These are phyloP conservation scores for Trissolcus brochymenae DNA, from an alignment of 2,888 invertebrate species.

Conservation along the genomic window DNA sequence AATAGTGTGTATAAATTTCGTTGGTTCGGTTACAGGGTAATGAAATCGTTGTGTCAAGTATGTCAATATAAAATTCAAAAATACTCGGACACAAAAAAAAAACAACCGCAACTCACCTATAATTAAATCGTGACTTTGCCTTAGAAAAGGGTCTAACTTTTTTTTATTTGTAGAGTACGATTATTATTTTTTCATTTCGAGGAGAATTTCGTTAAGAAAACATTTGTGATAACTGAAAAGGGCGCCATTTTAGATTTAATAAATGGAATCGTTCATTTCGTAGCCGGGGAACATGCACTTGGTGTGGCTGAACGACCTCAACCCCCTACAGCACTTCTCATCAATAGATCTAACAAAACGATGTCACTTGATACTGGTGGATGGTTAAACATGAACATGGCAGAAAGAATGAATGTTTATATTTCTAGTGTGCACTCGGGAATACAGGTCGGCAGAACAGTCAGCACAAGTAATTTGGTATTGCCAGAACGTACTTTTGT, in stretches of 20 bases:
- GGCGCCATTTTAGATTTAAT: conserved; percentile 33
- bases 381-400: conserved; percentile 61
- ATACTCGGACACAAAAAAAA: too few species aligned
- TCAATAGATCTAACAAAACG: conserved; percentile 56
- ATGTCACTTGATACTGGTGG: conserved; percentile 57
- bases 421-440: conserved; percentile 59
- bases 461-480: conserved; percentile 52
- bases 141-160: too few species aligned
- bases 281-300: conserved; percentile 56
- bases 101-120: too few species aligned
- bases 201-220: too few species aligned
- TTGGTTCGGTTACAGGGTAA: too few species aligned
- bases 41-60: too few species aligned
- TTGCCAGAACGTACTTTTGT: conserved; percentile 6
- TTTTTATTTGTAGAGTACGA: too few species aligned
- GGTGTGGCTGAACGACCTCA: conserved; percentile 57
- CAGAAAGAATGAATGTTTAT: conserved; percentile 58
- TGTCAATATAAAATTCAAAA: too few species aligned
- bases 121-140: too few species aligned
- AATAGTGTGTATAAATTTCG: too few species aligned
- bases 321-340: conserved; percentile 54
- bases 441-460: conserved; percentile 31
- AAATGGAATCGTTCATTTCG: conserved; percentile 57
- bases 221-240: conserved; percentile 75
- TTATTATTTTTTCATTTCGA: too few species aligned